phyloP scores from a whole-genome alignment of 1,140 invertebrate species.

The Battus philenor region DNA sequence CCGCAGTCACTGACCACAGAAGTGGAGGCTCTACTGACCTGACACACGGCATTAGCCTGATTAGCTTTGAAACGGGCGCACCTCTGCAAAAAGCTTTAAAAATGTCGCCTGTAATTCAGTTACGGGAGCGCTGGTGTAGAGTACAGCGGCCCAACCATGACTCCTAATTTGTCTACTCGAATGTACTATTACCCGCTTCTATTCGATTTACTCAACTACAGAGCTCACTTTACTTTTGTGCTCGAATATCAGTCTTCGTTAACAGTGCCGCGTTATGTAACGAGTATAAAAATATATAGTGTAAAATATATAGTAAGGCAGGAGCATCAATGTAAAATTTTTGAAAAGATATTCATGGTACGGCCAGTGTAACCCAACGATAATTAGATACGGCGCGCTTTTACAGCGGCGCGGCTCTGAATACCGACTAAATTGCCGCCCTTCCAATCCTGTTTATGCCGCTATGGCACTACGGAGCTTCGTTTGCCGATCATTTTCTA shows the following conservation, averaged over 20 bases:
- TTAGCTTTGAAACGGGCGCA: conserved; percentile 42
- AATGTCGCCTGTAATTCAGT: conserved; percentile 61
- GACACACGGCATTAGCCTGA: conserved; percentile 53
- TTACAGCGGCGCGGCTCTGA: conserved; percentile 64
- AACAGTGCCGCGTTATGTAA: too few species aligned
- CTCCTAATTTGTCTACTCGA: conserved; percentile 20
- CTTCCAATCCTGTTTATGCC: conserved; percentile 64
- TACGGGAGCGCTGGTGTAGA: conserved; percentile 28
- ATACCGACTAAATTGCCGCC: conserved; percentile 68
- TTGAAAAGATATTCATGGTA: conserved; percentile 35
- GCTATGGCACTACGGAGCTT: conserved; percentile 38
- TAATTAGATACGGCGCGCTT: conserved; percentile 73
- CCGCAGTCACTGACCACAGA: conserved; percentile 23
- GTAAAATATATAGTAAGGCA: not conserved
- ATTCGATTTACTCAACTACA: not conserved
- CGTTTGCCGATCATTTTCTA: conserved; percentile 26
- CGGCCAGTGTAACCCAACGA: conserved; percentile 53
- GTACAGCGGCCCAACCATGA: conserved; percentile 27
- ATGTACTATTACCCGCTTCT: not conserved
- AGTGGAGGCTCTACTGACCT: conserved; percentile 29
- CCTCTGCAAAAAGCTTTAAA: conserved; percentile 66
- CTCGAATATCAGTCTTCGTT: not conserved
- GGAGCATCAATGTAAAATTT: conserved; percentile 8
- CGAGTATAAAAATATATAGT: not conserved
- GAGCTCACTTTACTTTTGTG: not conserved